A percentile compares a stretch with the other conserved stretches of the same genome.
Evolutionary conservation across 1,140 invertebrate genomes (phyloP).

Genomic region (Laupala kohalensis): DNA sequence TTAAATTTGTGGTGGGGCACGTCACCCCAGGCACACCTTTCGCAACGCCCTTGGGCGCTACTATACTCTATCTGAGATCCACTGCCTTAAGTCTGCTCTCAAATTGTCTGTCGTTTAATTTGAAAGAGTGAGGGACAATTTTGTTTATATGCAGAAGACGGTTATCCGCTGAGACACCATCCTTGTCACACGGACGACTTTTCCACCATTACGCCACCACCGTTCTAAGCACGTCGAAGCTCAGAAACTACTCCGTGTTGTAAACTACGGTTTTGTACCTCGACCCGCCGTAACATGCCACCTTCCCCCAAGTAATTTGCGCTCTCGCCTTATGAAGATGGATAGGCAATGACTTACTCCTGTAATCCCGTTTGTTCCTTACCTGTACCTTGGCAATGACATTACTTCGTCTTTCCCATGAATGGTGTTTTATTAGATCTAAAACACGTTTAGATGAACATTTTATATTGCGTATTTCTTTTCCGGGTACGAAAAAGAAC

Average conservation of each 20-base stretch:
- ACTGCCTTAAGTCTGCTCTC: no score
- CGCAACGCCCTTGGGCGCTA: no score
- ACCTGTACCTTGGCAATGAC: neutral
- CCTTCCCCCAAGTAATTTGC: neutral
- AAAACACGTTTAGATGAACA: neutral
- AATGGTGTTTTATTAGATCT: slow-evolving; percentile 8
- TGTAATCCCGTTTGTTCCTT: neutral
- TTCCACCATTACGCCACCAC: no score
- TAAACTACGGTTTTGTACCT: neutral
- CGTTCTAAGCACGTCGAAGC: no score
- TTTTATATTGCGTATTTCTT: neutral
- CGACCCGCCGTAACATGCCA: neutral
- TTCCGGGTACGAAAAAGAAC: neutral
- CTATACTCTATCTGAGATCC: no score
- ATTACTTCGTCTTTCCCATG: neutral
- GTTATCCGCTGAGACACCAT: neutral
- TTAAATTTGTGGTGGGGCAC: no score
- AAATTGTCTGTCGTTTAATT: no score
- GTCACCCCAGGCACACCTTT: no score
- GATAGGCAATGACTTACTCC: neutral
- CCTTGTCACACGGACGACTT: neutral
- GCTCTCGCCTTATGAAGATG: neutral
- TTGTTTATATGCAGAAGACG: no score
- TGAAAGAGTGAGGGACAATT: no score
- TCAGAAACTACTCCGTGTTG: neutral